phyloP scores from a whole-genome alignment of 2,888 invertebrate genomes.

The Eupithecia pulchellata region DNA sequence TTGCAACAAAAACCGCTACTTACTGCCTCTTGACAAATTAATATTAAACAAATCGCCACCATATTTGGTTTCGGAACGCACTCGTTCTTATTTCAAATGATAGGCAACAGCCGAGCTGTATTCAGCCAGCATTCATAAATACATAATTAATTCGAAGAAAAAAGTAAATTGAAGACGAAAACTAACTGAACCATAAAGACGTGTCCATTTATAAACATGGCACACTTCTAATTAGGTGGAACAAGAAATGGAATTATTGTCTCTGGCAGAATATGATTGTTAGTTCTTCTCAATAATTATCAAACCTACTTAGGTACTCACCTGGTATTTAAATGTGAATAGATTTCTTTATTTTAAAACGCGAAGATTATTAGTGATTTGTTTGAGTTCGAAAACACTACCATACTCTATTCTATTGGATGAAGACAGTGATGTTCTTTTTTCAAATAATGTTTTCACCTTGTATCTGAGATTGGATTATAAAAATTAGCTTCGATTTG shows the following conservation, averaged over 20 bases:
- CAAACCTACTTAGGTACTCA: neutral
- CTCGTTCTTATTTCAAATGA: slow-evolving; percentile 14
- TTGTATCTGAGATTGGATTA: neutral
- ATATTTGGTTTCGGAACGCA: slow-evolving; percentile 9
- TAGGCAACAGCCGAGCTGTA: slow-evolving; percentile 13
- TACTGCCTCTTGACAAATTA: neutral
- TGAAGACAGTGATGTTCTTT: neutral
- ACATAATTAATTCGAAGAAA: slow-evolving; percentile 26
- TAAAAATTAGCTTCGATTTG: neutral
- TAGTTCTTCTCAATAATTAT: slow-evolving; percentile 15
- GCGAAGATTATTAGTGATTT: neutral
- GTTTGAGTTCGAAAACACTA: neutral
- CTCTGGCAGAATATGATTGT: slow-evolving; percentile 19
- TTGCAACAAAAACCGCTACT: neutral
- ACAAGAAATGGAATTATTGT: slow-evolving; percentile 27
- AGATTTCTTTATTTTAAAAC: neutral
- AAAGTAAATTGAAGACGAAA: slow-evolving; percentile 34
- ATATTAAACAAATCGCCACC: neutral
- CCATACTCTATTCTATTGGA: neutral
- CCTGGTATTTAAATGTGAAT: neutral
- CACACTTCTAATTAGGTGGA: slow-evolving; percentile 46
- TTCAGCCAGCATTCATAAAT: slow-evolving; percentile 32
- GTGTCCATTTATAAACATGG: slow-evolving; percentile 43
- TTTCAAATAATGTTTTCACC: neutral
- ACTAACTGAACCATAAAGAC: slow-evolving; percentile 41